phyloP scores from a whole-genome alignment of 2,113 vertebrate species.

The Pithys albifrons region DNA sequence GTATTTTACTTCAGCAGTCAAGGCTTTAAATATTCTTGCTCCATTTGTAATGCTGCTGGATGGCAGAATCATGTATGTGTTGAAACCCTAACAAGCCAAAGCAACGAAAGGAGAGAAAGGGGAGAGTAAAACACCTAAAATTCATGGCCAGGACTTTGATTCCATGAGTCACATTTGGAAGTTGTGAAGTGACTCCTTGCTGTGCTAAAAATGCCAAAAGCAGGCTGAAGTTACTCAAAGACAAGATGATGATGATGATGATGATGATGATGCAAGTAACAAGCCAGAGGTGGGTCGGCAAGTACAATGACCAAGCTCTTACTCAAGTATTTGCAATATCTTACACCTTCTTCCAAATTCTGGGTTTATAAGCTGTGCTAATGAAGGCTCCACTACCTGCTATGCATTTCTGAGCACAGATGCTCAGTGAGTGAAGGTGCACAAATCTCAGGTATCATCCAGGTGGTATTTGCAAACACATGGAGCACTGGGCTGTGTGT shows the following conservation, averaged over 20 bases:
- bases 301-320: not conserved
- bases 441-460: not conserved
- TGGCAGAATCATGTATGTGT: not conserved
- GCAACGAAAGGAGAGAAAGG: not conserved
- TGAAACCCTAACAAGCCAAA: not conserved
- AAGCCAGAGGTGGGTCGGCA: not conserved
- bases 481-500: accelerated
- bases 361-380: not conserved
- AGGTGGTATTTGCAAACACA: not conserved
- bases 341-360: not conserved
- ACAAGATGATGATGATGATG: not conserved
- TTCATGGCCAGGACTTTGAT: not conserved
- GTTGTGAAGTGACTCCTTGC: not conserved
- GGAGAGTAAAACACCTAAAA: not conserved
- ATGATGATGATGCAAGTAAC: not conserved
- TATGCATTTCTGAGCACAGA: not conserved
- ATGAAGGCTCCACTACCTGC: not conserved
- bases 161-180: not conserved
- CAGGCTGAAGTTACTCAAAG: not conserved
- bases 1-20: not conserved
- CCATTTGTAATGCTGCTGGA: not conserved
- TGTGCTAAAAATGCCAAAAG: not conserved
- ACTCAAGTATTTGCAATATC: not conserved
- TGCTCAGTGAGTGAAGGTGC: not conserved
- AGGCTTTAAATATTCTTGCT: not conserved